Evolutionary conservation across 2,888 invertebrate species (phyloP).

Genomic region (Agrilus mali): DNA sequence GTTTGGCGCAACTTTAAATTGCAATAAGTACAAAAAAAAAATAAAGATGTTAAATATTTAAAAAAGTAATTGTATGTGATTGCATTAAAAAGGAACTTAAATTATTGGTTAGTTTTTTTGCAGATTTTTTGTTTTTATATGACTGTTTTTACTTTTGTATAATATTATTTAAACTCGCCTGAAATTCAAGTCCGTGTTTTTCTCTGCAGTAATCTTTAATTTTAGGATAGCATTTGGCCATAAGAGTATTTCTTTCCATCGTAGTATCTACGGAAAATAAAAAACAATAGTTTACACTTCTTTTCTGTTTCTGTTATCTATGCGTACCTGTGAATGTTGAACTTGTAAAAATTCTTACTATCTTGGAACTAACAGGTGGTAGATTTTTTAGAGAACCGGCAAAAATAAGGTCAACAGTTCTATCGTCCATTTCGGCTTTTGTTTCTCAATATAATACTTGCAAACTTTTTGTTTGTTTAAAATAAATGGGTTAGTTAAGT

Average conservation of each 20-base stretch:
- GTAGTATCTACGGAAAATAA: constrained; percentile 66
- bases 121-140: not conserved
- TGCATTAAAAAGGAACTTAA: too few species aligned
- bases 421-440: constrained; percentile 63
- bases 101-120: too few species aligned
- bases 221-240: constrained; percentile 96
- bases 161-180: constrained; percentile 46
- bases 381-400: constrained; percentile 74
- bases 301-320: not conserved
- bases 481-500: too few species aligned
- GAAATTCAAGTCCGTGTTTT: constrained; percentile 95
- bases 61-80: too few species aligned
- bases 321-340: constrained; percentile 92
- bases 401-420: constrained; percentile 82
- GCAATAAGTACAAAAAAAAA: not conserved
- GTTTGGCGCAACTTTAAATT: not conserved
- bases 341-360: constrained; percentile 95
- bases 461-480: not conserved
- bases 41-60: too few species aligned
- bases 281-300: not conserved
- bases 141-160: not conserved
- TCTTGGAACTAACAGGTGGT: constrained; percentile 94
- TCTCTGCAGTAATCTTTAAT: constrained; percentile 95
- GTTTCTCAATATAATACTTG: not conserved
- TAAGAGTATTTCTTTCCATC: constrained; percentile 91